Evolutionary conservation across 1,140 invertebrate species (phyloP), one percentile per base, ranked within the genome.

Genomic region (Procambarus clarkii): DNA sequence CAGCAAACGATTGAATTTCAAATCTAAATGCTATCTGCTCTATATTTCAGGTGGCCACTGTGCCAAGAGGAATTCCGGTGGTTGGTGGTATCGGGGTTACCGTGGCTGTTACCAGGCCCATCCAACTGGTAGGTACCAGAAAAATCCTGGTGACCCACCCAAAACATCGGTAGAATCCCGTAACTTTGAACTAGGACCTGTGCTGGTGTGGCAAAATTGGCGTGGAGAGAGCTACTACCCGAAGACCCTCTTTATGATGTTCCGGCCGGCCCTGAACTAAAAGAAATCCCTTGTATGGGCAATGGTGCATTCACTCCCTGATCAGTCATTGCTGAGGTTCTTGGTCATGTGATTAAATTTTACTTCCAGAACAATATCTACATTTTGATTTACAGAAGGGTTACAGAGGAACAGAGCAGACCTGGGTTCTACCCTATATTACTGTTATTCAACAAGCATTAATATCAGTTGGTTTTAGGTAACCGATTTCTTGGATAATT

Each of bases 81-180:
- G 92, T 7, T 93, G 92, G 92, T 93, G 92, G 92, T 93, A 90
- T 83, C 85, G 91, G 5, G 91, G 92, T 46, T 90, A 92, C 76
- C 92, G 92, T 46, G 92, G 92, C 8, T 93, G 92, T 76, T 92
- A 93, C 92, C 92, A 93, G 71, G 92, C 92, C 24, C 92, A 93
- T 76, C 92, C 92, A 3, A 93, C 92, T 13, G 92, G 92, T 9
- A 60, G 84, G 44, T 93, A 82, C 76, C 92, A 93, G 71, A 80
- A 86, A 69, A 88, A 88, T 71, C 91, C 86, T 2, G 80, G 79
- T 54, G 80, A 82, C 34, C 85, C 86, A 11, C 91, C 91, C 48
- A 82, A 83, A 46, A 87, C 85, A 11, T 64, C 80, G 1, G 80
- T 80, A 64, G 87, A 81, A 8, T 86, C 89, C 81, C 78, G 86